Evolutionary conservation across 2,888 invertebrate genomes (phyloP), one percentile per base, ranked within the genome.

Genomic region (Calephelis perditalis): DNA sequence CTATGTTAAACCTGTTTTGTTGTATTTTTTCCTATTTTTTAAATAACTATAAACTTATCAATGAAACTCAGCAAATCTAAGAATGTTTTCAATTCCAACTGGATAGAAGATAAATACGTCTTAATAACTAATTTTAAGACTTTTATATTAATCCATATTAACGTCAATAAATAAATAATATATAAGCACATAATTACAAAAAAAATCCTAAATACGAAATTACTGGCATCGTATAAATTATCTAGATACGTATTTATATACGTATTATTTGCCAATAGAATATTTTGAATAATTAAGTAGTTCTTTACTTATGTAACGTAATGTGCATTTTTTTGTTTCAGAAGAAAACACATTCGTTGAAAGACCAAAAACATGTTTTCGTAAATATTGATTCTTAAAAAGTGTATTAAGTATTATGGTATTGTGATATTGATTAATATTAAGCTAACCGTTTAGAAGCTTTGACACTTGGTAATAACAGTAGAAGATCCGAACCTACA

Each of bases 161-260:
- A 80, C 81, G 78, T 81, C 79, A 84, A 84, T 84, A 84, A 84
- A 84, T 84, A 82, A 79, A 83, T 84, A 76, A 78, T 82, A 76
- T 79, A 81, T 78, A 81, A 82, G 78, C 77, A 77, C 77, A 77
- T 79, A 74, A 74, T 77, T 79, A 79, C 75, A 66, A 55, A 59
- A 36, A n/a, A 58, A 49, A 49, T n/a, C 45, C 59, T 45, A 55
- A 45, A 43, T 44, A 44, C 45, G 43, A 59, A 44, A 59, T 59
- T 59, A 59, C 62, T 62, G 57, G 62, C 47, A 57, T 55, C n/a
- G 40, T 57, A 35, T 46, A 49, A 26, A 49, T 49, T n/a, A 49
- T 10, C 49, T 49, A 40, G 1, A 40, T 40, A 49, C 49, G 49
- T 49, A 49, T 10, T 26, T 26, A n/a, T n/a, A 49, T 49, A 49